Percentiles rank a stretch among this genome's conserved stretches.
Conservation (phyloP, 1,140 invertebrate genomes). For the Cheumatopsyche charites region DNA sequence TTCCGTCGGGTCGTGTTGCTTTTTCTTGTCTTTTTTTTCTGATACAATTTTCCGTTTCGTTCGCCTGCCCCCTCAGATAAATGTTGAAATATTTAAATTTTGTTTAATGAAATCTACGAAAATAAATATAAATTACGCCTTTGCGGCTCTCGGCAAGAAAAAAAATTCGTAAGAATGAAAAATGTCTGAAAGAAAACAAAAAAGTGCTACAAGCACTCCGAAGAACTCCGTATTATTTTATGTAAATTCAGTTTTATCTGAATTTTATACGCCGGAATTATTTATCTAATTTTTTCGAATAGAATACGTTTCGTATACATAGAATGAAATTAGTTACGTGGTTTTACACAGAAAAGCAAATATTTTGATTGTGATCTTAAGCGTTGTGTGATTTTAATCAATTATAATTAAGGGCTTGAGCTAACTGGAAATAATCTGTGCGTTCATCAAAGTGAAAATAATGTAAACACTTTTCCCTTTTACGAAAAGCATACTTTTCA, state of each 20-base stretch:
- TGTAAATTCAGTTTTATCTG: conserved; percentile 26
- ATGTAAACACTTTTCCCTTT: conserved; percentile 4
- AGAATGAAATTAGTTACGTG: background rate
- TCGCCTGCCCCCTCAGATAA: conserved; percentile 27
- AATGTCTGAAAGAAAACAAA: conserved; percentile 4
- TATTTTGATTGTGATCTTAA: background rate
- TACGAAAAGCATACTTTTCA: background rate
- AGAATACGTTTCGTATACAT: background rate
- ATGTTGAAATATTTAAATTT: conserved; percentile 39
- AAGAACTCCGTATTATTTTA: conserved; percentile 11
- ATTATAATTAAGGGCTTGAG: conserved; percentile 10
- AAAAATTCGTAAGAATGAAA: conserved; percentile 9
- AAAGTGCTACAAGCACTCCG: conserved; percentile 8
- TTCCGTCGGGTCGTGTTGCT: background rate
- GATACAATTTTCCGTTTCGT: background rate
- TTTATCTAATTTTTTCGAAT: conserved; percentile 22
- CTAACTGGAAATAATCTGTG: conserved; percentile 1
- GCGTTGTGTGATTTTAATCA: conserved; percentile 7
- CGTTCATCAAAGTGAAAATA: conserved; percentile 15
- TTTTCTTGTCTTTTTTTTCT: too few species aligned
- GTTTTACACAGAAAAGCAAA: background rate
- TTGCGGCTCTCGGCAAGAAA: conserved; percentile 1
- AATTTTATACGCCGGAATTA: conserved; percentile 2
- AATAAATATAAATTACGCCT: conserved; percentile 32
- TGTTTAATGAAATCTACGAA: conserved; percentile 33